A percentile compares a stretch with the other conserved stretches of the same genome.
Conservation (phyloP, 2,888 invertebrate species). For the Acrobasis suavella region DNA sequence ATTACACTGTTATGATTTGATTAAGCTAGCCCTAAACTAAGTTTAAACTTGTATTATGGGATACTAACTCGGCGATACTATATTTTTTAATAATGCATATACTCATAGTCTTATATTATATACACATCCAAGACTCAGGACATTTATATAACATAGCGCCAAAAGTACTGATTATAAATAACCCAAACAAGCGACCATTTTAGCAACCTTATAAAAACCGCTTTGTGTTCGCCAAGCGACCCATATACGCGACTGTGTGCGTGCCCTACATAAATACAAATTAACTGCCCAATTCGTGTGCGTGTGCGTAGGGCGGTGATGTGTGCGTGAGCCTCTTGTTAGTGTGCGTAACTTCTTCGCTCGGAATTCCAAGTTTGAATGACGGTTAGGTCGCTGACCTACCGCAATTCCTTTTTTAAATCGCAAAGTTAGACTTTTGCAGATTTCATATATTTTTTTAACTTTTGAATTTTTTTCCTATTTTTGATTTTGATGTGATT, state of each 20-base stretch:
- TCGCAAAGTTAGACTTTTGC: constrained; percentile 7
- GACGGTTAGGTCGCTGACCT: constrained; percentile 79
- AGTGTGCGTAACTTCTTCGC: constrained; percentile 74
- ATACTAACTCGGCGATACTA: not conserved
- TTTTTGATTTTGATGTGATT: too few relatives aligned
- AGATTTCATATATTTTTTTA: not conserved
- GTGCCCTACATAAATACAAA: constrained; percentile 73
- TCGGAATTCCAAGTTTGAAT: constrained; percentile 79
- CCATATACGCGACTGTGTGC: constrained; percentile 65
- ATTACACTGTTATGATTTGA: too few relatives aligned
- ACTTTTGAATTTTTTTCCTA: not conserved
- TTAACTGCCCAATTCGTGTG: constrained; percentile 66
- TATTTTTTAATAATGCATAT: not conserved
- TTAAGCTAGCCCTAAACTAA: too few relatives aligned
- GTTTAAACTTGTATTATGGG: too few relatives aligned
- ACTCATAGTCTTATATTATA: too few relatives aligned
- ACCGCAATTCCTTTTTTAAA: constrained; percentile 48
- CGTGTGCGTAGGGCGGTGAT: constrained; percentile 40
- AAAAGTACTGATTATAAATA: constrained; percentile 26
- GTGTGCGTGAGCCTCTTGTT: constrained; percentile 12
- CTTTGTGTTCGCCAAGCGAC: constrained; percentile 61
- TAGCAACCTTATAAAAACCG: constrained; percentile 43
- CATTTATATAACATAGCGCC: not conserved
- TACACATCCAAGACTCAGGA: not conserved
- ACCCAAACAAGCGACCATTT: constrained; percentile 32